Conservation (phyloP, 2,888 invertebrate genomes). For the Cerceris ruficornis region DNA sequence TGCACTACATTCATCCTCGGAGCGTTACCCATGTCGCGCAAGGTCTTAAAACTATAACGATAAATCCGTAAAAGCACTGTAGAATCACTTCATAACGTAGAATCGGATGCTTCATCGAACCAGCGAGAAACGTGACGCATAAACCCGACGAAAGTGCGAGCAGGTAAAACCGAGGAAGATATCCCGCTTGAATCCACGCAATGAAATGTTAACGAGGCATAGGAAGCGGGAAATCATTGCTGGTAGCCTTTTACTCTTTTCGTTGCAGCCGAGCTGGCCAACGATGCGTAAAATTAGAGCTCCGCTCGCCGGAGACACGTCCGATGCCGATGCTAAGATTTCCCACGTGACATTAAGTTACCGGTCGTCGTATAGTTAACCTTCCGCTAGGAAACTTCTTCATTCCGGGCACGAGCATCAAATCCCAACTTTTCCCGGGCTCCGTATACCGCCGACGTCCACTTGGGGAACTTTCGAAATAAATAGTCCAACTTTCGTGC, state of each 20-base stretch:
- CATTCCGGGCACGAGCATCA: constrained; percentile 37
- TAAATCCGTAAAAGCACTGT: too few relatives aligned
- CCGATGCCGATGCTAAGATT: constrained; percentile 57
- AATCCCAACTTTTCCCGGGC: constrained; percentile 38
- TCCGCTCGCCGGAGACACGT: constrained; percentile 38
- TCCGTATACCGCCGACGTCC: neutral
- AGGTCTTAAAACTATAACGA: too few relatives aligned
- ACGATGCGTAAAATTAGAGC: constrained; percentile 63
- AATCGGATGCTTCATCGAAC: neutral
- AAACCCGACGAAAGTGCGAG: neutral
- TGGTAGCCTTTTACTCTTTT: constrained; percentile 38
- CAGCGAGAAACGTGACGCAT: neutral
- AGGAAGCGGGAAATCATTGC: constrained; percentile 24
- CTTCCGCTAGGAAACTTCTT: constrained; percentile 29
- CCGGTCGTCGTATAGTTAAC: constrained; percentile 31
- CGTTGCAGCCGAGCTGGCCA: constrained; percentile 22
- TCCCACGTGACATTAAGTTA: constrained; percentile 57
- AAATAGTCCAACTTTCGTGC: constrained; percentile 38
- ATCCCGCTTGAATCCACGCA: neutral
- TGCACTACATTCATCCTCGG: too few relatives aligned
- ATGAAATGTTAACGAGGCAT: constrained; percentile 12
- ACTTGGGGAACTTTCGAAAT: constrained; percentile 27
- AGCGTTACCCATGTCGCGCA: too few relatives aligned
- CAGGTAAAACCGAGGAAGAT: neutral
- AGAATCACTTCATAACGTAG: too few relatives aligned